Conservation (phyloP, 2,113 vertebrate species). For the Thunnus maccoyii region DNA sequence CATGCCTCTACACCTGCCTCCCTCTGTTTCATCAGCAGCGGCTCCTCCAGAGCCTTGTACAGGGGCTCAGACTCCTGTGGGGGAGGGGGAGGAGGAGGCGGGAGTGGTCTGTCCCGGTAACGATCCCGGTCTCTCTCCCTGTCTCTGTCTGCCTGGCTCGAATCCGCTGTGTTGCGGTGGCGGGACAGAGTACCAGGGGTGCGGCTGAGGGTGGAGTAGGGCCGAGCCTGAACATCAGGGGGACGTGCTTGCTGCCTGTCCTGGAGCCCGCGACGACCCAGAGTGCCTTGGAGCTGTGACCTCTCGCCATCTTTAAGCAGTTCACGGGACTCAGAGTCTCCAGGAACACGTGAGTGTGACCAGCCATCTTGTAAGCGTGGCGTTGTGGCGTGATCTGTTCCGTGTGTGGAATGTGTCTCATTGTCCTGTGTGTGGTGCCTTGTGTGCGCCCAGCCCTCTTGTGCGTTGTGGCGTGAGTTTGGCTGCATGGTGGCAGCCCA, state of each 20-base stretch:
- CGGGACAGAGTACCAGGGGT: constrained; percentile 77
- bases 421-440: constrained; percentile 70
- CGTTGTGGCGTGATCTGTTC: constrained; percentile 61
- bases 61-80: constrained; percentile 89
- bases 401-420: constrained; percentile 62
- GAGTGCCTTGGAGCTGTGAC: constrained; percentile 76
- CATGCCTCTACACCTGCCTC: constrained; percentile 66
- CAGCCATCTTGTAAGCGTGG: constrained; percentile 76
- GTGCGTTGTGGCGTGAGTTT: constrained; percentile 59
- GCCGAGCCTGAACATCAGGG: constrained; percentile 78
- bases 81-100: constrained; percentile 83
- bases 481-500: constrained; percentile 77
- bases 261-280: constrained; percentile 75
- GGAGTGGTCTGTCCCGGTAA: constrained; percentile 79
- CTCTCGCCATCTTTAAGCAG: constrained; percentile 72
- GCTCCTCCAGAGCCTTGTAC: constrained; percentile 92
- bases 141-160: constrained; percentile 64
- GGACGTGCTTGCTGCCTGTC: constrained; percentile 75
- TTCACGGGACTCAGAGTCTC: constrained; percentile 65
- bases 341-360: constrained; percentile 61
- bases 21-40: constrained; percentile 78
- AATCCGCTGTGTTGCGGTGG: constrained; percentile 68
- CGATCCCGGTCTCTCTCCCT: constrained; percentile 79
- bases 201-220: constrained; percentile 79
- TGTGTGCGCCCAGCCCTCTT: constrained; percentile 72